Conservation (phyloP, 1,140 invertebrate genomes). For the Subanguina moxae region DNA sequence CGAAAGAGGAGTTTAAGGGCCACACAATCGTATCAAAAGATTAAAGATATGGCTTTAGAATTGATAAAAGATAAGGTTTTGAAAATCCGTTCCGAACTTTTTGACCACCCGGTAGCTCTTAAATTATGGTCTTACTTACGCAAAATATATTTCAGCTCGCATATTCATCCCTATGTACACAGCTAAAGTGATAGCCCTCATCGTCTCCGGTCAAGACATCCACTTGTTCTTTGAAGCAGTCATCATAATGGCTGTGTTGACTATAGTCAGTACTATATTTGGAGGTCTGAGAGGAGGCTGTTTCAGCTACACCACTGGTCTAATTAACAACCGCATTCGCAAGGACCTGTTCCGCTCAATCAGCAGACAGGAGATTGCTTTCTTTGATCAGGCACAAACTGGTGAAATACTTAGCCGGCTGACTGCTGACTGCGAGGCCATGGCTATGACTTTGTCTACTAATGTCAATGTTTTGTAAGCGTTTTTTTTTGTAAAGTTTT, state of each 20-base stretch:
- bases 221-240: conserved; percentile 37
- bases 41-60: too few species aligned
- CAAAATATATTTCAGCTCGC: conserved; percentile 42
- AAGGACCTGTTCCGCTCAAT: conserved; percentile 40
- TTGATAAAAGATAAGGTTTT: too few species aligned
- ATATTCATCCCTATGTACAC: conserved; percentile 46
- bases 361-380: conserved; percentile 42
- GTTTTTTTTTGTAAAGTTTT: conserved; percentile 2
- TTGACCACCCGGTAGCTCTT: too few species aligned
- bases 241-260: conserved; percentile 23
- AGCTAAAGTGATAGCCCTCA: conserved; percentile 38
- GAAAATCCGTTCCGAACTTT: too few species aligned
- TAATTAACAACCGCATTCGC: conserved; percentile 38
- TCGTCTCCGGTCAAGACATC: conserved; percentile 30
- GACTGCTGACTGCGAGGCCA: neutral
- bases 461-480: conserved; percentile 22
- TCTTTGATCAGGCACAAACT: conserved; percentile 42
- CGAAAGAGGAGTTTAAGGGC: too few species aligned
- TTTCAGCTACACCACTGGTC: conserved; percentile 40
- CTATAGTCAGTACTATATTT: conserved; percentile 22
- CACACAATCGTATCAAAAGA: too few species aligned
- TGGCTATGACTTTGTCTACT: conserved; percentile 19
- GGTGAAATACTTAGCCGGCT: conserved; percentile 12
- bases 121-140: too few species aligned
- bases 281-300: conserved; percentile 42